Base-by-base conservation (phyloP, 2,888 invertebrate genomes). In the Tachina fera region DNA sequence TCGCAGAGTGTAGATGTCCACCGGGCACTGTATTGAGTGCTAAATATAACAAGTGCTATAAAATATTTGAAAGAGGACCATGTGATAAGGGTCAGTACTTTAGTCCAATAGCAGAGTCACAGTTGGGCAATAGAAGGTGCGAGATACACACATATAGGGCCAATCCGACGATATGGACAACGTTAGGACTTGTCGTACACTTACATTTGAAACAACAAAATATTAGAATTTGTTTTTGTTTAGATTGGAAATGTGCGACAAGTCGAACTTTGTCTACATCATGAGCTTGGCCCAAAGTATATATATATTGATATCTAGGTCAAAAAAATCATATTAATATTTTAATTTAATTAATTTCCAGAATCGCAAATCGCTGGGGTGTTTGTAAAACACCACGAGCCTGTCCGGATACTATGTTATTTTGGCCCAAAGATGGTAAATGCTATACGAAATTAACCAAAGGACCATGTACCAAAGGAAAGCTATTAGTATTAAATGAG, bases 1-100 rank as follows among this genome's bases (percentile, higher is more conserved):
- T 95, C 0, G 96, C 97, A 0, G 96, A 96, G 91, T 97, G 97
- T 92, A 95, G 96, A 88, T 97, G 97, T 90, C 97, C 97, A 0
- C 97, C 97, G 0, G 95, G 96, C 49, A 96, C 96, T 0, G 96
- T 96, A 0, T 95, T 96, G 89, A 95, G 95, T 84, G 94, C 95
- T 0, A 93, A 94, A 82, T 95, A 96, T 72, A 95, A 95, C 10
- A 94, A 94, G 60, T 97, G 97, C 90, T 95, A 97, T 93, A 94
- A 94, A 88, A 94, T 97, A 87, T 97, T 96, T 91, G 95, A 96
- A 79, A 93, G 94, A 74, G 97, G 96, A 0, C 96, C 97, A 0
- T 97, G 97, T 89, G 93, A 94, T 1, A 90, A 93, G 2, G 96
- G 96, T 11, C 95, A 96, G 87, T 97, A 96, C 93, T 96, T 97